phyloP scores from a whole-genome alignment of 2,797 vertebrate genomes.

The Diplodus sargus region DNA sequence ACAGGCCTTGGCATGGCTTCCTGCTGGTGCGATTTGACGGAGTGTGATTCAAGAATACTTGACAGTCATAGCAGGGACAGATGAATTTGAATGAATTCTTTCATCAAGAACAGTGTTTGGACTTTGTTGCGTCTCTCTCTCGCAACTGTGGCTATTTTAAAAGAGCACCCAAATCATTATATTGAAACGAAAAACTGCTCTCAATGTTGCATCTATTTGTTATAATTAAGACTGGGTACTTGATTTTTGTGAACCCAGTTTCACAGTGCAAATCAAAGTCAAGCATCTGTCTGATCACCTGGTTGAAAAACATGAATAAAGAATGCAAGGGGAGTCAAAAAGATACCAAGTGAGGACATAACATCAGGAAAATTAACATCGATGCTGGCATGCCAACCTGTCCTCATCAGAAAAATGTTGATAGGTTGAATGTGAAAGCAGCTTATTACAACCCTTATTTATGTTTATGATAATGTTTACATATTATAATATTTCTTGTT shows the following conservation, averaged over 20 bases:
- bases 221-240: neutral
- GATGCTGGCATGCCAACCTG: neutral
- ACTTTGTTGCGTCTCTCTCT: neutral
- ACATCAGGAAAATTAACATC: neutral
- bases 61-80: conserved; percentile 13
- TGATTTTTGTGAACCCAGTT: neutral
- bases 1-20: conserved; percentile 12
- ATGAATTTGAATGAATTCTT: conserved; percentile 1
- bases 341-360: neutral
- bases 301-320: neutral
- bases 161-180: neutral
- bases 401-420: no score
- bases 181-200: neutral
- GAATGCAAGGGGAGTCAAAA: neutral
- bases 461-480: no score
- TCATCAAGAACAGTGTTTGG: neutral
- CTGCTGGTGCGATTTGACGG: conserved; percentile 34
- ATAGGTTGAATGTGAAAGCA: no score
- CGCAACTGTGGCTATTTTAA: neutral
- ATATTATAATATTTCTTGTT: no score
- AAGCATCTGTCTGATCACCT: neutral
- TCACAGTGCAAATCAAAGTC: neutral
- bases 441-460: no score
- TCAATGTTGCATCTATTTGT: neutral
- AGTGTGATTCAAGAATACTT: conserved; percentile 1